A percentile compares a stretch with the other conserved stretches of the same genome.
Conservation (phyloP, 2,888 invertebrate species). For the Trileptium ribeirensis region DNA sequence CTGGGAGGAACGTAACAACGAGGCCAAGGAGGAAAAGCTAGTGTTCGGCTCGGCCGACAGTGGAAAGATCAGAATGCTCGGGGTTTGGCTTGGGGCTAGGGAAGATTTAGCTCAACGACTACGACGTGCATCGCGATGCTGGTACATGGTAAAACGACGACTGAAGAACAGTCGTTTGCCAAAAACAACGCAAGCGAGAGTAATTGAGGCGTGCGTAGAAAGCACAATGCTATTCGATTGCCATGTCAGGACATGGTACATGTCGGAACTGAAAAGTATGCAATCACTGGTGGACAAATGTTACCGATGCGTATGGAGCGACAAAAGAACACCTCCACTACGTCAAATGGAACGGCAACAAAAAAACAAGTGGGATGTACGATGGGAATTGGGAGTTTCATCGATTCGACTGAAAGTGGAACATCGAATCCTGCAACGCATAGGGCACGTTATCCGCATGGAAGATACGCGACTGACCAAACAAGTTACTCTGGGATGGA, state of each 20-base stretch:
- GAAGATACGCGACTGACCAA: no score
- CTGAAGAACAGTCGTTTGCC: slow-evolving; percentile 1
- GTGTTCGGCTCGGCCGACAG: not conserved
- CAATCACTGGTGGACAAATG: no score
- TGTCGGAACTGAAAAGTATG: no score
- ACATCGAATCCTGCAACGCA: no score
- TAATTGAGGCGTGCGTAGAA: not conserved
- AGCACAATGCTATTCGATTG: slow-evolving; percentile 8
- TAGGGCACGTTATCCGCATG: no score
- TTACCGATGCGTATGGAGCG: no score
- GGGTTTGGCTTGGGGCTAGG: not conserved
- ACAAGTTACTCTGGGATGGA: no score
- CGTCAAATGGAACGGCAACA: no score
- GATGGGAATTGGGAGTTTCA: no score
- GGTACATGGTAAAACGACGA: not conserved
- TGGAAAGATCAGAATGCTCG: not conserved
- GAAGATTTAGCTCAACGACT: not conserved
- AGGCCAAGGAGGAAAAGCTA: not conserved
- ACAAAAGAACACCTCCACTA: no score
- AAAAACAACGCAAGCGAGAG: not conserved
- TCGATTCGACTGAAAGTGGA: no score
- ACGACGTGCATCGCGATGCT: not conserved
- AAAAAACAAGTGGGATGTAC: no score
- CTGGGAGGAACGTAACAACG: not conserved
- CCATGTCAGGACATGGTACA: not conserved